Evolutionary conservation across 2,797 vertebrate genomes (phyloP).

Genomic region (Semotilus atromaculatus): DNA sequence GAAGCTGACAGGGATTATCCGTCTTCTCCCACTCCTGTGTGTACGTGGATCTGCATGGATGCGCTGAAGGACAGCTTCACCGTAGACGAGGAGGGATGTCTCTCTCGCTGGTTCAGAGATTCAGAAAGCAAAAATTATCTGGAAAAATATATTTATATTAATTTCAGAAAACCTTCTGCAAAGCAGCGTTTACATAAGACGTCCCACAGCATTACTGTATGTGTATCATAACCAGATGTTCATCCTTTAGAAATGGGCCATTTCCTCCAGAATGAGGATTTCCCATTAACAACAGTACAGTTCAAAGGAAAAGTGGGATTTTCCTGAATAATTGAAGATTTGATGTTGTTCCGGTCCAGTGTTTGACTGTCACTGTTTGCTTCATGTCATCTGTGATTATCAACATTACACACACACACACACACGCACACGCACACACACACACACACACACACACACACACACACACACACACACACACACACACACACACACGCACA

Average conservation of each 20-base stretch:
- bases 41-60: slow-evolving; percentile 43
- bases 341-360: background rate
- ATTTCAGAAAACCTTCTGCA: background rate
- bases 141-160: background rate
- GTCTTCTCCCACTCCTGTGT: slow-evolving; percentile 10
- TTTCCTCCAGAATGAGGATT: background rate
- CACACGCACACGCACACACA: too few relatives aligned
- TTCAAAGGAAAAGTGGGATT: background rate
- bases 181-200: background rate
- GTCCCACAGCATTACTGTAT: background rate
- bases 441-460: too few relatives aligned
- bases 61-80: slow-evolving; percentile 42
- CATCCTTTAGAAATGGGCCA: background rate
- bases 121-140: background rate
- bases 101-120: background rate
- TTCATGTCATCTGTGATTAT: too few relatives aligned
- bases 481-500: too few relatives aligned
- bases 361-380: too few relatives aligned
- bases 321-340: background rate
- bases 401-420: too few relatives aligned
- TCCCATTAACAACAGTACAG: background rate
- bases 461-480: too few relatives aligned
- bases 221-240: background rate
- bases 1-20: slow-evolving; percentile 40
- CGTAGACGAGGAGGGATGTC: slow-evolving; percentile 30